Conservation (phyloP, 2,888 invertebrate species). For the Synergus umbraculus region DNA sequence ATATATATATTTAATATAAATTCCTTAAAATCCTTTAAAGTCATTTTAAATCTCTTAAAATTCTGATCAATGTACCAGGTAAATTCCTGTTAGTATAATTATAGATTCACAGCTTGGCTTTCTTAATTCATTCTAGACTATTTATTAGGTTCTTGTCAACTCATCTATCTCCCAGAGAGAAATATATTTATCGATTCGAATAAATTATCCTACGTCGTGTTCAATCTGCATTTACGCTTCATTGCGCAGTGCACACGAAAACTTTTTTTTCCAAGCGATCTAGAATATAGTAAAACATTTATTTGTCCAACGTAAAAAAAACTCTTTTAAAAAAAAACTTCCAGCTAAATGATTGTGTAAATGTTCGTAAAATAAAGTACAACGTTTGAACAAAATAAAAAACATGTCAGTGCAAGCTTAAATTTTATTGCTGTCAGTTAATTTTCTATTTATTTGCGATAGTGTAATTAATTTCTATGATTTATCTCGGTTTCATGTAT, state of each 20-base stretch:
- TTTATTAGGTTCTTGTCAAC: not conserved
- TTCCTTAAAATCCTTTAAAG: too few relatives aligned
- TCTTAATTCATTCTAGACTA: not conserved
- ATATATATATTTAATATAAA: too few relatives aligned
- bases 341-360: not conserved
- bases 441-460: constrained; percentile 30
- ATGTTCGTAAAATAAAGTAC: not conserved
- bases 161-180: not conserved
- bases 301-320: not conserved
- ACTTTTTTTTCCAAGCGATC: not conserved
- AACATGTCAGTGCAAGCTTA: not conserved
- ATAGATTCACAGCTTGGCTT: not conserved
- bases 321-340: not conserved
- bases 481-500: constrained; percentile 45
- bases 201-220: not conserved
- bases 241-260: not conserved
- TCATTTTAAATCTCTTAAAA: too few relatives aligned
- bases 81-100: too few relatives aligned
- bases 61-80: too few relatives aligned
- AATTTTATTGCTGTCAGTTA: constrained; percentile 9
- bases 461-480: constrained; percentile 54
- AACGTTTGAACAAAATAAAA: not conserved
- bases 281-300: not conserved
- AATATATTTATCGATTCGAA: not conserved
- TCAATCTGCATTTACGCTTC: not conserved